phyloP scores from a whole-genome alignment of 1,140 invertebrate genomes.

The Formica selysi region DNA sequence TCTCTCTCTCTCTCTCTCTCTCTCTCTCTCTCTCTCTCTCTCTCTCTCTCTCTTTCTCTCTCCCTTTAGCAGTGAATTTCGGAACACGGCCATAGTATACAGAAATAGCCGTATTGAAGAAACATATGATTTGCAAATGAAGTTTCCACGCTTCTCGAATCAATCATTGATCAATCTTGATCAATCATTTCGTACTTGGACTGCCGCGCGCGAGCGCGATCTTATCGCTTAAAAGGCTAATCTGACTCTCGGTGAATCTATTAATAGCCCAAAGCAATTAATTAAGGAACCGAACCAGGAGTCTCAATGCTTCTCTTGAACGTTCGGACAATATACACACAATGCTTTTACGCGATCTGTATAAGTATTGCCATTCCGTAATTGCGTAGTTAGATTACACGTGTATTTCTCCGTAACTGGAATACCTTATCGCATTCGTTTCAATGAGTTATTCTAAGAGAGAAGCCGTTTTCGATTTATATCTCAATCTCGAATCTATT shows the following conservation, averaged over 20 bases:
- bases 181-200: slow-evolving; percentile 15
- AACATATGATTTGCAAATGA: not conserved
- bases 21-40: too few species aligned
- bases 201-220: not conserved
- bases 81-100: too few species aligned
- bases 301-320: slow-evolving; percentile 41
- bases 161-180: not conserved
- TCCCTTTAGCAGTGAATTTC: too few species aligned
- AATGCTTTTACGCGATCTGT: not conserved
- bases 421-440: not conserved
- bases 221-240: slow-evolving; percentile 15
- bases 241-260: not conserved
- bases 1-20: too few species aligned
- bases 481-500: slow-evolving; percentile 52
- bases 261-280: slow-evolving; percentile 25
- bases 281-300: not conserved
- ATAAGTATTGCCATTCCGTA: slow-evolving; percentile 50
- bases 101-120: not conserved
- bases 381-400: not conserved
- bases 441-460: slow-evolving; percentile 47
- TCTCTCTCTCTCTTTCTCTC: too few species aligned
- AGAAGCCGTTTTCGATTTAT: slow-evolving; percentile 10
- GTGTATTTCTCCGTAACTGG: not conserved
- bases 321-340: slow-evolving; percentile 20
- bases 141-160: not conserved